phyloP scores from a whole-genome alignment of 2,797 vertebrate genomes.

The Atherinosoma microstoma region DNA sequence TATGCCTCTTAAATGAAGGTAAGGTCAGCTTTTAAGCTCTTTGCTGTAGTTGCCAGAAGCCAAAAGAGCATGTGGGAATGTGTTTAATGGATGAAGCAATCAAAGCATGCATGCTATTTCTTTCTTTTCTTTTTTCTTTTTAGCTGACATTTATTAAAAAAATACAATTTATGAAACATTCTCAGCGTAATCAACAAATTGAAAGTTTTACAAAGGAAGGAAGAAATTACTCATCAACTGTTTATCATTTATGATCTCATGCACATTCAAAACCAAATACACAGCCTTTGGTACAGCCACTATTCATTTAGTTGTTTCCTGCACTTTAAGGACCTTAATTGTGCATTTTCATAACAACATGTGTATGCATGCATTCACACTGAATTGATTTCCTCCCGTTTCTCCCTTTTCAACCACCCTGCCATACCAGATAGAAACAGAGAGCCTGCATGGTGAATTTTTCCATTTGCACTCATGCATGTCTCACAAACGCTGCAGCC shows the following conservation, averaged over 20 bases:
- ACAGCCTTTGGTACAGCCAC: not conserved
- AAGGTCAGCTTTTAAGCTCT: slow-evolving; percentile 42
- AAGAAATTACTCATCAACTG: slow-evolving; percentile 4
- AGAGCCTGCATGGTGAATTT: slow-evolving; percentile 48
- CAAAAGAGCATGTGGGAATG: slow-evolving; percentile 24
- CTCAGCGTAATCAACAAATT: not conserved
- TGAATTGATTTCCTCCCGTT: slow-evolving; percentile 41
- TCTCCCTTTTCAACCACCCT: slow-evolving; percentile 25
- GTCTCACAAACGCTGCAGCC: slow-evolving; percentile 71
- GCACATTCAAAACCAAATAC: slow-evolving; percentile 6
- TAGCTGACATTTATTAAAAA: slow-evolving; percentile 30
- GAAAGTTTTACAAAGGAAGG: slow-evolving; percentile 17
- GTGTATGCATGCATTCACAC: slow-evolving; percentile 31
- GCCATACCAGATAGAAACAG: slow-evolving; percentile 40
- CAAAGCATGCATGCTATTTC: slow-evolving; percentile 8
- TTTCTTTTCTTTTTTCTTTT: not conserved
- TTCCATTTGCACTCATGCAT: slow-evolving; percentile 75
- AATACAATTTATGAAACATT: slow-evolving; percentile 19
- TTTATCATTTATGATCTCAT: slow-evolving; percentile 26
- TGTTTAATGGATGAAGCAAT: slow-evolving; percentile 50
- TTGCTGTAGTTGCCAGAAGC: slow-evolving; percentile 28
- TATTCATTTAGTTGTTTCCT: slow-evolving; percentile 15
- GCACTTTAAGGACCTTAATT: slow-evolving; percentile 25
- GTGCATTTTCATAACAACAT: slow-evolving; percentile 31
- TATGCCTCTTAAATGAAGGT: slow-evolving; percentile 44